phyloP scores from a whole-genome alignment of 2,113 vertebrate genomes.

The Platanista minor region DNA sequence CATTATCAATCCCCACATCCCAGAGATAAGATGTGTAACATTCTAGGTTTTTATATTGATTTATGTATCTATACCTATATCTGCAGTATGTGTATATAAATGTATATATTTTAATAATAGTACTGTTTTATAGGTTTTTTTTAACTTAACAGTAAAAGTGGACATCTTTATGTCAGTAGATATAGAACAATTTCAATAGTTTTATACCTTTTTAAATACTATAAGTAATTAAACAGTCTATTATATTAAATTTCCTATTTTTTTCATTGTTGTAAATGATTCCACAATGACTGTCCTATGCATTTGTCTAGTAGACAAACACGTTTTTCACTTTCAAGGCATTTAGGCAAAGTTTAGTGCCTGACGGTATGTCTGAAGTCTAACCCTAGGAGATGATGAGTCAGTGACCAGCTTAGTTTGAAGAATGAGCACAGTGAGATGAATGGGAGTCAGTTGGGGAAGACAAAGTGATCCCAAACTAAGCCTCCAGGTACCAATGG shows the following conservation, averaged over 20 bases:
- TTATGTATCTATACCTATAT: background rate
- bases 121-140: background rate
- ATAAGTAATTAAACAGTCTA: background rate
- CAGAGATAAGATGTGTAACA: background rate
- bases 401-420: background rate
- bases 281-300: background rate
- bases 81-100: background rate
- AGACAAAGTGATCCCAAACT: background rate
- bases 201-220: background rate
- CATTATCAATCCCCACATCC: background rate
- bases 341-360: background rate
- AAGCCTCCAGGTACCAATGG: background rate
- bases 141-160: background rate
- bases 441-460: background rate
- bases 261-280: background rate
- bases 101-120: background rate
- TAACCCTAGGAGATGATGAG: background rate
- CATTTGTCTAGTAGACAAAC: background rate
- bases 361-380: background rate
- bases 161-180: background rate
- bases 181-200: background rate
- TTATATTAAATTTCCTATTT: background rate
- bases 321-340: background rate
- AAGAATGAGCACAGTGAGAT: background rate
- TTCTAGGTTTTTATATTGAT: background rate